These are phyloP conservation scores for Myotis myotis DNA, from an alignment of 2,797 vertebrate species.

Conservation along the genomic window DNA sequence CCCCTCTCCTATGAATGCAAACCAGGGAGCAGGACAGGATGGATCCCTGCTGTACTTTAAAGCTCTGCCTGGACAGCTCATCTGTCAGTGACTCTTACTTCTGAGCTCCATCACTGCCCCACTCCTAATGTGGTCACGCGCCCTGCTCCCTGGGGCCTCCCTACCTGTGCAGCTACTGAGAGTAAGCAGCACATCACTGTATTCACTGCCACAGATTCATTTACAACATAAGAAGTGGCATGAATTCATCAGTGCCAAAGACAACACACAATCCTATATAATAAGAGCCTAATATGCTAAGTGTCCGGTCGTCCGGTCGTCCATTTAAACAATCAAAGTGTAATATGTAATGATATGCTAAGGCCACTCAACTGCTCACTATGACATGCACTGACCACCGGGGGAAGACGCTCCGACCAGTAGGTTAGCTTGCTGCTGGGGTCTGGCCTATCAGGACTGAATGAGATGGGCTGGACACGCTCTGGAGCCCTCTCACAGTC, in stretches of 20 bases:
- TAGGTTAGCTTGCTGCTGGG: too few species aligned
- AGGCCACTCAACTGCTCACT: too few species aligned
- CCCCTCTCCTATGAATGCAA: neutral
- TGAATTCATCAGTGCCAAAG: neutral
- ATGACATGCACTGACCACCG: too few species aligned
- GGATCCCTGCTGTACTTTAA: neutral
- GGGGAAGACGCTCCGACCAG: too few species aligned
- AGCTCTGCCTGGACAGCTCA: neutral
- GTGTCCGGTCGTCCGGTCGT: accelerated
- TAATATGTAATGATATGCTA: too few species aligned
- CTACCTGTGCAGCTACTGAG: neutral
- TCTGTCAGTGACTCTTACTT: neutral
- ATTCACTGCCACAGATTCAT: neutral
- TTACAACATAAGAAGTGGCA: neutral
- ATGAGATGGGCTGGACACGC: too few species aligned
- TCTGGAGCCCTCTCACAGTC: too few species aligned
- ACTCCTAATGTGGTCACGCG: neutral
- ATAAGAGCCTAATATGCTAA: too few species aligned
- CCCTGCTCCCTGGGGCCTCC: neutral
- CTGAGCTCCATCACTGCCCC: neutral
- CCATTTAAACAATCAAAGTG: too few species aligned
- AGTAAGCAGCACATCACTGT: neutral
- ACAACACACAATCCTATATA: neutral
- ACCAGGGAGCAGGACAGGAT: neutral
- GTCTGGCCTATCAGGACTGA: too few species aligned